Evolutionary conservation across 2,113 vertebrate species (phyloP).

Genomic region (Neodon shergylaensis): DNA sequence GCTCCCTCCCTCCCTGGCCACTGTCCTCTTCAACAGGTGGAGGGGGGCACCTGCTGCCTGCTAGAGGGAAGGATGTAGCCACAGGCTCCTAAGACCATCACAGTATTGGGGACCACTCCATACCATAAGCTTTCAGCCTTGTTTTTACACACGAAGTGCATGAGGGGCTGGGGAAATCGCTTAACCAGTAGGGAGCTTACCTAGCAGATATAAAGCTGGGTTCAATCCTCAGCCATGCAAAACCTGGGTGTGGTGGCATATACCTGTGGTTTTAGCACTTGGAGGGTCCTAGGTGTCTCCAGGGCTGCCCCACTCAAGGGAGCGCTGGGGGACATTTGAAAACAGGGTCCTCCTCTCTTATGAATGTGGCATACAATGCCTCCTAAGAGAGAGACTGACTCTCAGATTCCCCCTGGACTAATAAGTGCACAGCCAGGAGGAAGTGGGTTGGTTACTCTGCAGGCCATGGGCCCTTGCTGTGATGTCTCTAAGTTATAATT

Average conservation of each 20-base stretch:
- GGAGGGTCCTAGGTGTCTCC: neutral
- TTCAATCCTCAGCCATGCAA: neutral
- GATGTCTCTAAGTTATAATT: neutral
- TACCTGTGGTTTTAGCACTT: neutral
- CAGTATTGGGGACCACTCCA: neutral
- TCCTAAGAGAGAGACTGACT: neutral
- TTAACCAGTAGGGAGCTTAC: too few species aligned
- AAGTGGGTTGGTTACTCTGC: too few species aligned
- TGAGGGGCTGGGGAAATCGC: neutral
- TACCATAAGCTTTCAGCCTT: neutral
- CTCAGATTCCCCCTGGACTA: neutral
- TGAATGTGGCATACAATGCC: neutral
- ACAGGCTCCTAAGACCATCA: neutral
- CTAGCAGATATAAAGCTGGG: neutral
- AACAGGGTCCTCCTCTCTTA: neutral
- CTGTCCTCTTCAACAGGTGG: conserved; percentile 40
- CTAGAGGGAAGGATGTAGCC: neutral
- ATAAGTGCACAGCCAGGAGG: fast-evolving
- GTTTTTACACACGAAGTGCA: neutral
- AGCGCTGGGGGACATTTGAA: neutral
- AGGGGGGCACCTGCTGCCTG: neutral
- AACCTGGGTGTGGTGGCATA: neutral
- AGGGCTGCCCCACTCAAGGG: neutral
- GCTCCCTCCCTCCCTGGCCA: neutral
- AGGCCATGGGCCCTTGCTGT: fast-evolving